These are phyloP conservation scores for Apodemia zela DNA, from an alignment of 2,888 invertebrate genomes.

Conservation along the genomic window DNA sequence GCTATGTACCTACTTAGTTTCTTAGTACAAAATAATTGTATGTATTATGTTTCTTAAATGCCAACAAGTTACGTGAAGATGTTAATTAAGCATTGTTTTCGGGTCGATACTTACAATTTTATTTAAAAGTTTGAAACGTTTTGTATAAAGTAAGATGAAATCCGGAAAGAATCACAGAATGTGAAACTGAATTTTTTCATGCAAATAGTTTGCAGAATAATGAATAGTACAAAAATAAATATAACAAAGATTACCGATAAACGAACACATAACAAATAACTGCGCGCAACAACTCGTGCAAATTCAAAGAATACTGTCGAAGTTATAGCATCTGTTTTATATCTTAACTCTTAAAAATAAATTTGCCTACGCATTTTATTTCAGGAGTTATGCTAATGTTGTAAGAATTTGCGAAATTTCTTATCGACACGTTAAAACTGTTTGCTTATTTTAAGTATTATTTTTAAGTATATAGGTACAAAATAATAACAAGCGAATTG, in stretches of 20 bases:
- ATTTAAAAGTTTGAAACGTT: neutral
- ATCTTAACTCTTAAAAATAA: constrained; percentile 7
- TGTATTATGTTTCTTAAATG: too few relatives aligned
- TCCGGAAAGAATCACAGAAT: too few relatives aligned
- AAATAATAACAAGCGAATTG: too few relatives aligned
- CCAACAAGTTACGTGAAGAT: too few relatives aligned
- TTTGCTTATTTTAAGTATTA: too few relatives aligned
- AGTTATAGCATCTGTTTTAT: neutral
- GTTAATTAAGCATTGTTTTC: too few relatives aligned
- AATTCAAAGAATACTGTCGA: neutral
- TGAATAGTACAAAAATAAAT: too few relatives aligned
- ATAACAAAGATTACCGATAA: too few relatives aligned
- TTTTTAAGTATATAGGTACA: too few relatives aligned
- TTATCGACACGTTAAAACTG: neutral
- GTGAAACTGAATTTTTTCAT: neutral
- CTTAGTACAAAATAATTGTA: too few relatives aligned
- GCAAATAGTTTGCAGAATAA: neutral
- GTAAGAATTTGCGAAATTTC: neutral
- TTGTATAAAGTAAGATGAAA: neutral
- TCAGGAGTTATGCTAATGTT: neutral
- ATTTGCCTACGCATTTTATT: constrained; percentile 8
- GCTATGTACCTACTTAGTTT: too few relatives aligned
- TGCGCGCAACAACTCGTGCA: neutral
- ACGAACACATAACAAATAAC: neutral
- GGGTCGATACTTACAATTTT: too few relatives aligned